Evolutionary conservation across 1,140 invertebrate genomes (phyloP).

Genomic region (Drosophila pruinosa): DNA sequence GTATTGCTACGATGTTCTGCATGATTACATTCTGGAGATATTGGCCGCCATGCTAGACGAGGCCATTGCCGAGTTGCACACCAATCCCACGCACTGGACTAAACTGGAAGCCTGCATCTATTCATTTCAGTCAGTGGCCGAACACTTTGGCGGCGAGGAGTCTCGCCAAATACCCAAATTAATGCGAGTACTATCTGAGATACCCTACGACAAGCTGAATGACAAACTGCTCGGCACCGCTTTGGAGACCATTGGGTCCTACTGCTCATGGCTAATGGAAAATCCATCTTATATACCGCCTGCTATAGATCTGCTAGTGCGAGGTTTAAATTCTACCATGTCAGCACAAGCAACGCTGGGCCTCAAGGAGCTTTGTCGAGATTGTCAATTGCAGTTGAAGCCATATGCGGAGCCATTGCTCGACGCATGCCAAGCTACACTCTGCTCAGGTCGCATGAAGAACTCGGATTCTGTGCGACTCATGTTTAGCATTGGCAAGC

Average conservation of each 20-base stretch:
- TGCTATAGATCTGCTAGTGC: slow-evolving; percentile 86
- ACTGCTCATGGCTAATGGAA: slow-evolving; percentile 91
- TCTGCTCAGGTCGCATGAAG: slow-evolving; percentile 84
- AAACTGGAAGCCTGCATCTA: slow-evolving; percentile 90
- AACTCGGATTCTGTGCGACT: slow-evolving; percentile 87
- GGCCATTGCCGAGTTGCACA: slow-evolving; percentile 83
- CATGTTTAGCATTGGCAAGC: slow-evolving; percentile 90
- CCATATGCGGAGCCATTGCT: slow-evolving; percentile 89
- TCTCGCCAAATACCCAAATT: slow-evolving; percentile 86
- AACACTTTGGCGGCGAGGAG: slow-evolving; percentile 88
- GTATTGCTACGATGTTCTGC: slow-evolving; percentile 92
- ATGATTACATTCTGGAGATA: slow-evolving; percentile 87
- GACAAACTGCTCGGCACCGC: slow-evolving; percentile 86
- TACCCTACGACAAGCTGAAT: slow-evolving; percentile 87
- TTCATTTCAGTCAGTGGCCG: slow-evolving; percentile 91
- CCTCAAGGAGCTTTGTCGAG: slow-evolving; percentile 92
- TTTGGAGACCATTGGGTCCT: slow-evolving; percentile 89
- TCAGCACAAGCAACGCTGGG: slow-evolving; percentile 92
- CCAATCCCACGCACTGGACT: slow-evolving; percentile 82
- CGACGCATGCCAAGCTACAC: slow-evolving; percentile 84
- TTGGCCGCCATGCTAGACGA: slow-evolving; percentile 85
- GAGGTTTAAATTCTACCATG: slow-evolving; percentile 88
- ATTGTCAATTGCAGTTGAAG: slow-evolving; percentile 88
- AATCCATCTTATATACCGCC: slow-evolving; percentile 85
- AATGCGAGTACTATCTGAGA: slow-evolving; percentile 87